phyloP scores from a whole-genome alignment of 1,140 invertebrate species.

The Lepidostoma basale region DNA sequence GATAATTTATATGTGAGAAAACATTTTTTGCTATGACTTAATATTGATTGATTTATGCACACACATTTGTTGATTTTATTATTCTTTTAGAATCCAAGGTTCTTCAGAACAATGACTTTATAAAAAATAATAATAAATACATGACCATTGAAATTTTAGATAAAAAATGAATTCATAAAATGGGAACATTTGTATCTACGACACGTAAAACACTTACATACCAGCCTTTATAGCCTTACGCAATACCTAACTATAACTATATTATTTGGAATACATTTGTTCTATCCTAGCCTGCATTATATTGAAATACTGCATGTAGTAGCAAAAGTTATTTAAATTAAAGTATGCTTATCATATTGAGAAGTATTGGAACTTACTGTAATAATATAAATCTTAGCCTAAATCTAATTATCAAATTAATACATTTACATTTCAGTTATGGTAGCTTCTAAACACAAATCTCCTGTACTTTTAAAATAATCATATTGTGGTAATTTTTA shows the following conservation, averaged over 20 bases:
- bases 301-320: conserved; percentile 22
- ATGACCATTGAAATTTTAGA: too few relatives aligned
- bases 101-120: not conserved
- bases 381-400: not conserved
- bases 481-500: not conserved
- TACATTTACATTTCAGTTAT: not conserved
- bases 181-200: not conserved
- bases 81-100: not conserved
- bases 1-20: too few relatives aligned
- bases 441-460: too few relatives aligned
- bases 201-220: conserved; percentile 1
- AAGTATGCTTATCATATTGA: conserved; percentile 1
- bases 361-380: not conserved
- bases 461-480: not conserved
- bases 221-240: conserved; percentile 13
- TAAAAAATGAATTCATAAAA: too few relatives aligned
- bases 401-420: not conserved
- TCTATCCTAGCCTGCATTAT: not conserved
- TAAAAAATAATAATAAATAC: not conserved
- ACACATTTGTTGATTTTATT: too few relatives aligned
- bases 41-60: too few relatives aligned
- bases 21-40: too few relatives aligned
- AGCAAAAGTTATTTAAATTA: conserved; percentile 18
- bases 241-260: conserved; percentile 14
- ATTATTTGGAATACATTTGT: conserved; percentile 23